Base-by-base conservation (phyloP, 2,113 vertebrate genomes). In the Nesoenas mayeri region DNA sequence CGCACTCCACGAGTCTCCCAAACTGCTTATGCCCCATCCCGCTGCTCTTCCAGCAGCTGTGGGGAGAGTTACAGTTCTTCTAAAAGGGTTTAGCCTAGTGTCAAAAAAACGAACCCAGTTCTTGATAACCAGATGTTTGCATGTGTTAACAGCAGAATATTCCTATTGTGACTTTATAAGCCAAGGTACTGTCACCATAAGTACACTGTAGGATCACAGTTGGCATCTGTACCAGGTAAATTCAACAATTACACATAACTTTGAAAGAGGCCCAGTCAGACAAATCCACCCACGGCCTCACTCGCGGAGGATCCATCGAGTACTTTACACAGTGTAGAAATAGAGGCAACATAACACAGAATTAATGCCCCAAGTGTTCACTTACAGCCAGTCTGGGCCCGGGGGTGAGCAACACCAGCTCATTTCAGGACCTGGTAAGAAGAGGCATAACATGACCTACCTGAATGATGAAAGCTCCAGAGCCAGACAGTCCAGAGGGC, bases 121-220 rank as follows among this genome's bases (percentile, higher is more conserved):
- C 66, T 87, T 17, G 25, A 34, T 12, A 83, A 64, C 6, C 28
- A 47, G 42, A 44, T 15, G 75, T 78, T 17, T 19, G 12, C 17
- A 17, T 2, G 8, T 51, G 28, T 38, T 56, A 64, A 50, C 20
- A 75, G 74, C 25, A 77, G 60, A 77, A 51, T 24, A 80, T 16
- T 88, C 69, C 34, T 70, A 2, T 1, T 21, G 28, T 34, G 34
- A 51, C 12, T 62, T 77, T 6, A 12, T 15, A 73, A 71, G 47
- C n/a, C 0, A 0, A 70, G 32, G 20, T 58, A 28, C 9, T 36
- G 11, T 1, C 31, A 34, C 25, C 0, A 0, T 19, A 53, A 51
- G 26, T n/a, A 73, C 1, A 1, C 13, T 47, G 56, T 5, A 87
- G 50, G 51, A 28, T 28, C 38, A 36, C n/a, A 83, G 48, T 3